Percentiles rank a stretch among this genome's conserved stretches.
Evolutionary conservation across 2,797 vertebrate genomes (phyloP).

Genomic region (Thaleichthys pacificus): DNA sequence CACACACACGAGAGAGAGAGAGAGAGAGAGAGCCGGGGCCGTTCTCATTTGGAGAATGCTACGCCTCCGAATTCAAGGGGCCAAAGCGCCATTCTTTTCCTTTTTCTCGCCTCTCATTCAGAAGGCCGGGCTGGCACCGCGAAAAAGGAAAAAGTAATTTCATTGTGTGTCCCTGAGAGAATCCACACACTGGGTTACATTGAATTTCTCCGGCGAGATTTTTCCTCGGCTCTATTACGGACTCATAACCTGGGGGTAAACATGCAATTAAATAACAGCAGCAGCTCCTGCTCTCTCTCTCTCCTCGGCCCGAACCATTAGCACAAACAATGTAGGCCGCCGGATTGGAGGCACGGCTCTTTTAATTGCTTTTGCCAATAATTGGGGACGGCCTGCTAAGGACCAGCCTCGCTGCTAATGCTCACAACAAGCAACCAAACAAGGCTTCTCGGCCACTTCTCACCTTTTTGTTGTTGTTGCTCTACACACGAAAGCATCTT

Average conservation of each 20-base stretch:
- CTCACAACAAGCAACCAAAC: constrained; percentile 50
- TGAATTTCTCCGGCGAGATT: constrained; percentile 67
- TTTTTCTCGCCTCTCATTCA: constrained; percentile 68
- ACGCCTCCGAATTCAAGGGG: constrained; percentile 64
- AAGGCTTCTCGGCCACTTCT: constrained; percentile 35
- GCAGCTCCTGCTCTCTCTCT: constrained; percentile 44
- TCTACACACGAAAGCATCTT: constrained; percentile 11
- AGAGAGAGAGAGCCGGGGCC: constrained; percentile 33
- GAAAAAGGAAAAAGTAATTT: constrained; percentile 63
- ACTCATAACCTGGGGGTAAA: constrained; percentile 76
- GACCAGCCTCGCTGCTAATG: constrained; percentile 42
- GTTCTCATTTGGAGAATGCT: constrained; percentile 42
- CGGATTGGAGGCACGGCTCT: constrained; percentile 56
- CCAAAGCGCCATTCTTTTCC: constrained; percentile 62
- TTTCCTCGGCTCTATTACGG: constrained; percentile 71
- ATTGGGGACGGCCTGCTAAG: constrained; percentile 58
- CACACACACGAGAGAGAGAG: constrained; percentile 44
- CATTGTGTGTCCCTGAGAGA: constrained; percentile 70
- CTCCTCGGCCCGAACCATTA: constrained; percentile 61
- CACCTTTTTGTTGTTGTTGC: constrained; percentile 26
- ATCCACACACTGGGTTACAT: constrained; percentile 68
- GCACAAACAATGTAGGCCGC: constrained; percentile 51
- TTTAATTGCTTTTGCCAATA: constrained; percentile 70
- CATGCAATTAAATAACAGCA: constrained; percentile 75
- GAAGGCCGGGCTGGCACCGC: constrained; percentile 47